These are phyloP conservation scores for Sicus ferrugineus DNA, from an alignment of 2,888 invertebrate species.

Conservation along the genomic window DNA sequence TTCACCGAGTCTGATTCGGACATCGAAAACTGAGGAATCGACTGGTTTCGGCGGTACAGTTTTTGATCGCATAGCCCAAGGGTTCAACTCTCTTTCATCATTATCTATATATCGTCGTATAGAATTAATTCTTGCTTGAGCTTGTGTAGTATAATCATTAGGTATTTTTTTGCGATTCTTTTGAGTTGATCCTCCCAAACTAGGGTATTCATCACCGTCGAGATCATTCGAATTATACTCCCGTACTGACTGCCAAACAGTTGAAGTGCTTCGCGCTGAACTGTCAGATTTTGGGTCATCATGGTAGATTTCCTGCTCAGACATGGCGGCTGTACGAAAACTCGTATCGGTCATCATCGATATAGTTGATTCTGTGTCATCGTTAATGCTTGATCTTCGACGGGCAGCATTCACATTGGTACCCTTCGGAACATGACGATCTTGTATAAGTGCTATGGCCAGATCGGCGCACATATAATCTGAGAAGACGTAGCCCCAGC, in stretches of 20 bases:
- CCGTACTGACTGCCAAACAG: conserved; percentile 31
- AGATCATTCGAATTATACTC: neutral
- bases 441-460: conserved; percentile 60
- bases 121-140: neutral
- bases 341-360: conserved; percentile 45
- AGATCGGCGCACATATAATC: conserved; percentile 65
- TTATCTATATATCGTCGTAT: conserved; percentile 4
- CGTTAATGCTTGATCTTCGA: conserved; percentile 23
- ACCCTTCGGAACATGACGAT: conserved; percentile 62
- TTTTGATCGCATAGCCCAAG: conserved; percentile 46
- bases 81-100: conserved; percentile 41
- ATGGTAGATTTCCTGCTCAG: conserved; percentile 44
- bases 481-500: conserved; percentile 65
- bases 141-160: neutral
- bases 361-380: conserved; percentile 40
- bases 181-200: conserved; percentile 32
- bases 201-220: conserved; percentile 34
- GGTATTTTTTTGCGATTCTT: conserved; percentile 29
- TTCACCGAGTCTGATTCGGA: conserved; percentile 37
- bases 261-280: conserved; percentile 31
- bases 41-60: conserved; percentile 46
- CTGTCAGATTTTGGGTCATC: conserved; percentile 45
- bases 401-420: conserved; percentile 38
- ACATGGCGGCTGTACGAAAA: conserved; percentile 44
- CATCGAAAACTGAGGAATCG: conserved; percentile 45